These are phyloP conservation scores for Rotaria sp. DNA, from an alignment of 2,888 invertebrate genomes.

Conservation along the genomic window DNA sequence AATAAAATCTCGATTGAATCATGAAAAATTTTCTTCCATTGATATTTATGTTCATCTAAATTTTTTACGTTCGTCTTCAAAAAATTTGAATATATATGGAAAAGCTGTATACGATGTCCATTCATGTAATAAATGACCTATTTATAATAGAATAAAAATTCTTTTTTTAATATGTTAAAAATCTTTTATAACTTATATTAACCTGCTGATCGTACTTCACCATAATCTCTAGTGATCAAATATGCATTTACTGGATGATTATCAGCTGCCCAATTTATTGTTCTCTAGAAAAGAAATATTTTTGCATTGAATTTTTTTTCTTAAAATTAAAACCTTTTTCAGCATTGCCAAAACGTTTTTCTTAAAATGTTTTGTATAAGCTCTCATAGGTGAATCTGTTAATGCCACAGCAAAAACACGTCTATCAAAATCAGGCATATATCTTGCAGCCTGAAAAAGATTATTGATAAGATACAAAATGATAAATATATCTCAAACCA, in stretches of 20 bases:
- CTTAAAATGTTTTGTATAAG: background rate
- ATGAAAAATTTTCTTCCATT: background rate
- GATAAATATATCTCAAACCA: constrained; percentile 57
- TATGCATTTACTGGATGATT: background rate
- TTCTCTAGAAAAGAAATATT: background rate
- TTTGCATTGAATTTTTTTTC: too few relatives aligned
- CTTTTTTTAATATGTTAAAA: too few relatives aligned
- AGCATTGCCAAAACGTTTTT: background rate
- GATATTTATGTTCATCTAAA: background rate
- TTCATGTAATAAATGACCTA: background rate
- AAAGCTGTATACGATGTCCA: background rate
- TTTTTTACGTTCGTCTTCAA: background rate
- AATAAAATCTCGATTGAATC: background rate
- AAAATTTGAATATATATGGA: background rate
- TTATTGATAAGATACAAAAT: background rate
- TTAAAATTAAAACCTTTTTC: background rate
- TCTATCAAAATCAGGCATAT: constrained; percentile 60
- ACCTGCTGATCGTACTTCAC: background rate
- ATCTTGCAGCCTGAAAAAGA: constrained; percentile 41
- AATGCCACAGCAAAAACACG: constrained; percentile 69
- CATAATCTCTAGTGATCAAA: background rate
- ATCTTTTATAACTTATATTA: background rate
- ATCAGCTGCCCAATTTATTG: background rate
- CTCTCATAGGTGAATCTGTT: constrained; percentile 62
- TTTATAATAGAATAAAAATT: background rate